Conservation (phyloP, 2,113 vertebrate genomes). For the Eolophus roseicapilla region DNA sequence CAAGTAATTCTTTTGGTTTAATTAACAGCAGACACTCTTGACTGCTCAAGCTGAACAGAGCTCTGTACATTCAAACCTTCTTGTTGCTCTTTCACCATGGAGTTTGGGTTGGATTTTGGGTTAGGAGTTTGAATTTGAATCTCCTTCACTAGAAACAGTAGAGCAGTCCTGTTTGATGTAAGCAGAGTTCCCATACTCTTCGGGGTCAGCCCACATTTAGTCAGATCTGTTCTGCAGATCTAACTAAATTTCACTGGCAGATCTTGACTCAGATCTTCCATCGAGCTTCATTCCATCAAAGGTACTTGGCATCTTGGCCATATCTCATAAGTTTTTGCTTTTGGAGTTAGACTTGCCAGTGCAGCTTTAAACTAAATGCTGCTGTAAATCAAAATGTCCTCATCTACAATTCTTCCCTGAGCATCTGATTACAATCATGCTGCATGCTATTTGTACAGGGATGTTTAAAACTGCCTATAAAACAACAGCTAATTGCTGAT, state of each 20-base stretch:
- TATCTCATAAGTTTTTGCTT: slow-evolving; percentile 22
- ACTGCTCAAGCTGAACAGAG: background rate
- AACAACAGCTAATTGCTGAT: slow-evolving; percentile 86
- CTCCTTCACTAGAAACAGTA: background rate
- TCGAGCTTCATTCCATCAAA: background rate
- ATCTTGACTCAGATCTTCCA: background rate
- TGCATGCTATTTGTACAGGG: slow-evolving; percentile 77
- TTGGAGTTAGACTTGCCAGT: slow-evolving; percentile 54
- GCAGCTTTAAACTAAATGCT: slow-evolving; percentile 70
- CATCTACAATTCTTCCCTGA: slow-evolving; percentile 63
- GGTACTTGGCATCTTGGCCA: background rate
- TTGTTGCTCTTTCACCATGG: background rate
- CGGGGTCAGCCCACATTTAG: background rate
- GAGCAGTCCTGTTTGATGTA: background rate
- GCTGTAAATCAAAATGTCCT: slow-evolving; percentile 78
- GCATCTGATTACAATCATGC: slow-evolving; percentile 77
- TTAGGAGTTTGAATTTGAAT: background rate
- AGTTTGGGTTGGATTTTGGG: background rate
- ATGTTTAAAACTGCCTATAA: slow-evolving; percentile 84
- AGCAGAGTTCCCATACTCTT: background rate
- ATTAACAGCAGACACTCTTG: background rate
- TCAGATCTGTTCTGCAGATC: background rate
- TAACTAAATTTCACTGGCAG: background rate
- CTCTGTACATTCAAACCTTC: background rate
- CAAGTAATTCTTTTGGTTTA: background rate